A percentile compares a stretch with the other conserved stretches of the same genome.
Conservation (phyloP, 2,797 vertebrate species). For the Parotocinclus haroldoi region DNA sequence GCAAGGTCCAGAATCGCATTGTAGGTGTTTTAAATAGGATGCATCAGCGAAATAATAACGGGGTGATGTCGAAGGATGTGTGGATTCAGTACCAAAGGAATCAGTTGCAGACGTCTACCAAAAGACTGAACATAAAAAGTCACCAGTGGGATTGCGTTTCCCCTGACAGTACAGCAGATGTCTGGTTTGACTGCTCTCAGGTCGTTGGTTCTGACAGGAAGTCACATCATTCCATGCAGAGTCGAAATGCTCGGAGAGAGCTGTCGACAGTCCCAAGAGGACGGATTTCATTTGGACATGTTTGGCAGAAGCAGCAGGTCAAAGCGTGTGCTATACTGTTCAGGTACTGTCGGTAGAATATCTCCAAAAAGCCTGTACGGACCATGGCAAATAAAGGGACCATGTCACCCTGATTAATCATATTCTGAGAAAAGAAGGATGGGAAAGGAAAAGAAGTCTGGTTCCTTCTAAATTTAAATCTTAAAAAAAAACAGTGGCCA, state of each 20-base stretch:
- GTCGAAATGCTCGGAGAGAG: conserved; percentile 28
- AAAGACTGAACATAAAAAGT: no score
- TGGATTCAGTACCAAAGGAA: no score
- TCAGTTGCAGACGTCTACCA: no score
- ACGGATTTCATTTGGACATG: conserved; percentile 16
- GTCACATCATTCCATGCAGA: conserved; percentile 41
- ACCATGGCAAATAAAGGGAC: neutral
- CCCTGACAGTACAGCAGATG: conserved; percentile 29
- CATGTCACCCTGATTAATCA: no score
- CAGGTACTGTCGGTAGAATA: conserved; percentile 11
- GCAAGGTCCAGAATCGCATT: no score
- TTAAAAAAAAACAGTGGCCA: neutral
- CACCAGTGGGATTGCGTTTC: neutral
- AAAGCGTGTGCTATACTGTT: conserved; percentile 8
- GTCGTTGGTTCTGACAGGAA: conserved; percentile 28
- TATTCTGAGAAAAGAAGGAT: no score
- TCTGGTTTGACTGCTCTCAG: conserved; percentile 35
- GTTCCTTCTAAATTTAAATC: no score
- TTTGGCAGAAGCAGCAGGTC: conserved; percentile 15
- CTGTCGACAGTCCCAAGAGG: conserved; percentile 9
- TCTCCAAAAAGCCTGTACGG: conserved; percentile 15
- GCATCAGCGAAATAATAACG: no score
- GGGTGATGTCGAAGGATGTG: no score
- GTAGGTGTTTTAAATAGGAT: no score
- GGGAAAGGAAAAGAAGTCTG: no score